Conservation (phyloP, 2,113 vertebrate genomes). For the Cricetomys ansorgei region DNA sequence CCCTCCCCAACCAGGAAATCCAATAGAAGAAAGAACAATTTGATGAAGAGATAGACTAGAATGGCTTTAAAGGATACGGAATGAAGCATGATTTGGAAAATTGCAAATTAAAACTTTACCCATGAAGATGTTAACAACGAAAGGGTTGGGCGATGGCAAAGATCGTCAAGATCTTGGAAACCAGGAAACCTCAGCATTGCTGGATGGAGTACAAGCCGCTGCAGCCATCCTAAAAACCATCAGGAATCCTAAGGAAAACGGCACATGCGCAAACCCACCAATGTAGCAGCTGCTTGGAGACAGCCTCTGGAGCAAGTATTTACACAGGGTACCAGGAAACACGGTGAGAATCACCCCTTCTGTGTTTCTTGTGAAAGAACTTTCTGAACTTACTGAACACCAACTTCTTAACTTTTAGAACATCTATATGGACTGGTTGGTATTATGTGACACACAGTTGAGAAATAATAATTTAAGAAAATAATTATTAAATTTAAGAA, state of each 20-base stretch:
- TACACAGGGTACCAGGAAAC: background rate
- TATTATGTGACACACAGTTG: too few species aligned
- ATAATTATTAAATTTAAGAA: too few species aligned
- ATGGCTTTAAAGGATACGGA: background rate
- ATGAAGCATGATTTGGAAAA: background rate
- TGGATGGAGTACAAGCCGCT: background rate
- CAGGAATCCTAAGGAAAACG: background rate
- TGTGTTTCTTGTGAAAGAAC: too few species aligned
- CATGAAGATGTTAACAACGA: background rate
- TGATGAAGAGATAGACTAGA: background rate
- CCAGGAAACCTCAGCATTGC: background rate
- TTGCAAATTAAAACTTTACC: conserved; percentile 19
- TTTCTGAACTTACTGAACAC: too few species aligned
- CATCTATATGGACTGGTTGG: too few species aligned
- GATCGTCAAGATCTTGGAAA: background rate
- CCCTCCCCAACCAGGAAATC: background rate
- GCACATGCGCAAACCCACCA: background rate
- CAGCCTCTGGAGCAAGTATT: background rate
- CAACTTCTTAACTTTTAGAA: too few species aligned
- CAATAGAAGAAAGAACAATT: background rate
- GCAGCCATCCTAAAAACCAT: background rate
- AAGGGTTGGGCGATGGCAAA: background rate
- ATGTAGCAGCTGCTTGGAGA: background rate
- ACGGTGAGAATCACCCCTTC: background rate
- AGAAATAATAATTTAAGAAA: too few species aligned